Evolutionary conservation across 2,888 invertebrate species (phyloP), one percentile per base, ranked within the genome.

Genomic region (Microchrysa polita): DNA sequence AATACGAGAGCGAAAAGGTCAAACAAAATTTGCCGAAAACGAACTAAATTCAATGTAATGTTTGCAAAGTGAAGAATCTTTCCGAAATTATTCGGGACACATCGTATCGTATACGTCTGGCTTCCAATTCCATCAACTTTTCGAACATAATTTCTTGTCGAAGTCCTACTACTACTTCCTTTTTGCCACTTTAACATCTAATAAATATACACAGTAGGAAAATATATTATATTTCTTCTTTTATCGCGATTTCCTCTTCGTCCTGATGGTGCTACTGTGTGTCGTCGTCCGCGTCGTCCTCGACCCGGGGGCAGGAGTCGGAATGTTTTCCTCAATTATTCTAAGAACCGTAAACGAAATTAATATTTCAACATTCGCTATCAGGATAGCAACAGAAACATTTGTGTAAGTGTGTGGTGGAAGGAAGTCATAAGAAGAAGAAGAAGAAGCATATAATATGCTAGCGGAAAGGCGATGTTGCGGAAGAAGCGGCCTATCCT

Each of bases 171-270:
- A 5, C 40, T 42, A 63, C 61, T 53, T 67, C 67, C 53, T 27
- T 67, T 34, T 14, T 55, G 5, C 55, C 40, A 69, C 55, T 55
- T 69, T 69, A 69, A 42, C 57, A 69, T 57, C 67, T 75, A 73
- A 75, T 75, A 75, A 75, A 75, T 73, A 69, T 40, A 73, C 73
- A 69, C n/a, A n/a, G n/a, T n/a, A n/a, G n/a, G 69, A 60, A 73
- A 34, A 34, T 34, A 63, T 69, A 48, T 72, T 57, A 34, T 52
- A 60, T 60, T 67, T 40, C 74, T 67, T 57, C 14, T 27, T 55
- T 20, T 55, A 34, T 44, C 52, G 20, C 14, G 53, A 9, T n/a
- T 27, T 5, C 48, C 48, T 61, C 59, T 16, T 23, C 57, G 18
- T 18, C 53, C 52, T 57, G 57, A n/a, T n/a, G n/a, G n/a, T n/a